Evolutionary conservation across 2,888 invertebrate genomes (phyloP), one percentile per base, ranked within the genome.

Genomic region (Epinotia bilunana): DNA sequence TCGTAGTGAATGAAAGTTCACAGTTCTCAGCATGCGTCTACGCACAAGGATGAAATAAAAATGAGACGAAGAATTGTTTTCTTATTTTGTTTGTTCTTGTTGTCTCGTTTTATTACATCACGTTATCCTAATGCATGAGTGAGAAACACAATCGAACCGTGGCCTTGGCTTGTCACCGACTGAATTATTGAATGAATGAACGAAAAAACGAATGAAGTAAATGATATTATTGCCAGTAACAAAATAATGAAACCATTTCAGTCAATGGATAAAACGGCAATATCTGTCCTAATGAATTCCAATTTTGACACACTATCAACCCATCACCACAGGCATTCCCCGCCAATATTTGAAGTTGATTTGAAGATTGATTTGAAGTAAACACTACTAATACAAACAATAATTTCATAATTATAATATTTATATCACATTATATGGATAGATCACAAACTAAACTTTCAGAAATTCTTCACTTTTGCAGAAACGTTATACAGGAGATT

Each of bases 21-120:
- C 23, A 12, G 55, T 53, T 64, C 12, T 2, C 1, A 61, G 28
- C 67, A 46, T 75, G 75, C 75, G 75, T 60, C 71, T 75, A 67
- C 75, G 75, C 75, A 55, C 11, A 61, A 49, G 49, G 33, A 70
- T 23, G 65, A 62, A 68, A 53, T 55, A 61, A 20, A 75, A 75
- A 72, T 67, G 65, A 39, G 60, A 23, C 16, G 65, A 28, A 23
- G 20, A 58, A 53, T 53, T 61, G 61, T 68, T 67, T 67, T 68
- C 46, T 69, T 43, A n/a, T 28, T 68, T 70, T 33, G 70, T 70
- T 70, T 70, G 60, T 49, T 70, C 49, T 33, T 39, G 61, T 63
- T 49, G 39, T 74, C 74, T 74, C 60, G 23, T 60, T 74, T 65
- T 74, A 43, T n/a, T 23, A 63, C 16, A 46, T n/a, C 11, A 11